Evolutionary conservation across 2,888 invertebrate species (phyloP).

Genomic region (Ctenicera cuprea): DNA sequence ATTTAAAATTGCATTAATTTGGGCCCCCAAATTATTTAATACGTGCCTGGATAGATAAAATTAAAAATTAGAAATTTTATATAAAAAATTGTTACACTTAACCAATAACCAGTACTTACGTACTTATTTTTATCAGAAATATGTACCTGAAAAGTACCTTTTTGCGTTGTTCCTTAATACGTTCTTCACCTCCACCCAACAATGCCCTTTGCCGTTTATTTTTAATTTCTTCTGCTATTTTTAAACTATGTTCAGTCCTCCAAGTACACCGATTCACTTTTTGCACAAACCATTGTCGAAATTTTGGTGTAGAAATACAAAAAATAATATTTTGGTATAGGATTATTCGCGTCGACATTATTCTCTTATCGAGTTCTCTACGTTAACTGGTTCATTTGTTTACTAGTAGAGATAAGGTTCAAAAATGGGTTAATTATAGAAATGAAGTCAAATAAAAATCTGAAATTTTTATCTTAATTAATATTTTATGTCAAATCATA

Average conservation of each 20-base stretch:
- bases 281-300: conserved; percentile 1
- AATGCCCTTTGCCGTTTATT: conserved; percentile 3
- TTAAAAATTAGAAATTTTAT: too few relatives aligned
- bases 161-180: conserved; percentile 17
- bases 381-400: conserved; percentile 2
- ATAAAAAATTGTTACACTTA: background rate
- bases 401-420: conserved; percentile 2
- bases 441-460: background rate
- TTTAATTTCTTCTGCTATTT: conserved; percentile 9
- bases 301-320: background rate
- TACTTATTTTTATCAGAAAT: background rate
- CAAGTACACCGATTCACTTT: conserved; percentile 4
- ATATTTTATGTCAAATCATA: too few relatives aligned
- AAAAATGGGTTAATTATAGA: background rate
- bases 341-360: background rate
- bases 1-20: too few relatives aligned
- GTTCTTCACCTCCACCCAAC: conserved; percentile 11
- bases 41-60: too few relatives aligned
- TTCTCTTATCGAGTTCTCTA: background rate
- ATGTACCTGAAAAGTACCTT: conserved; percentile 19
- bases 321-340: background rate
- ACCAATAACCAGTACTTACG: too few relatives aligned
- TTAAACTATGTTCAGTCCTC: background rate
- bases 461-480: conserved; percentile 2
- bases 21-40: too few relatives aligned